These are phyloP conservation scores for Pheosia tremula DNA, from an alignment of 2,888 invertebrate species.

Conservation along the genomic window DNA sequence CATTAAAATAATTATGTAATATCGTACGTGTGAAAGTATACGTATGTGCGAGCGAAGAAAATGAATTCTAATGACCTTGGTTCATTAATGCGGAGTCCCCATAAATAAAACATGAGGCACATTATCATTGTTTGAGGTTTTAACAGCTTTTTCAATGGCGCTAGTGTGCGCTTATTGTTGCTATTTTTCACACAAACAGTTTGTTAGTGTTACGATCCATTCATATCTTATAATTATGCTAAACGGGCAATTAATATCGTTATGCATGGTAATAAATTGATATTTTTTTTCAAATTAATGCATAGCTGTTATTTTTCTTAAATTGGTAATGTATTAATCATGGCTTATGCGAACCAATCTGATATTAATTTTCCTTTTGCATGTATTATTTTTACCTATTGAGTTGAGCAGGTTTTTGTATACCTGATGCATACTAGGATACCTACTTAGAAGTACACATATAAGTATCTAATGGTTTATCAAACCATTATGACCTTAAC, in stretches of 20 bases:
- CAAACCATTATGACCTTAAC: too few relatives aligned
- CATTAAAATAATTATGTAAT: conserved; percentile 43
- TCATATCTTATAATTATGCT: conserved; percentile 40
- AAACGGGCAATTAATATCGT: conserved; percentile 39
- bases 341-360: neutral
- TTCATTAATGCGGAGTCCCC: conserved; percentile 68
- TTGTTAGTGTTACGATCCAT: conserved; percentile 35
- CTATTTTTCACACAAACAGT: conserved; percentile 34
- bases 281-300: conserved; percentile 4
- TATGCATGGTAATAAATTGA: conserved; percentile 30
- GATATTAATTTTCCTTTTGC: neutral
- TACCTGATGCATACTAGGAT: neutral
- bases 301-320: neutral
- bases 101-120: conserved; percentile 77
- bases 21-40: conserved; percentile 49
- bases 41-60: conserved; percentile 57
- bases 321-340: neutral
- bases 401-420: neutral
- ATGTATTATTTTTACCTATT: neutral
- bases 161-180: conserved; percentile 42
- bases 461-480: too few relatives aligned
- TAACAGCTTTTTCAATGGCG: conserved; percentile 60
- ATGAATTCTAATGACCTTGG: conserved; percentile 80
- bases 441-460: too few relatives aligned
- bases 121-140: conserved; percentile 71